Base-by-base conservation (phyloP, 1,140 invertebrate genomes). In the Trachelipus rathkii region DNA sequence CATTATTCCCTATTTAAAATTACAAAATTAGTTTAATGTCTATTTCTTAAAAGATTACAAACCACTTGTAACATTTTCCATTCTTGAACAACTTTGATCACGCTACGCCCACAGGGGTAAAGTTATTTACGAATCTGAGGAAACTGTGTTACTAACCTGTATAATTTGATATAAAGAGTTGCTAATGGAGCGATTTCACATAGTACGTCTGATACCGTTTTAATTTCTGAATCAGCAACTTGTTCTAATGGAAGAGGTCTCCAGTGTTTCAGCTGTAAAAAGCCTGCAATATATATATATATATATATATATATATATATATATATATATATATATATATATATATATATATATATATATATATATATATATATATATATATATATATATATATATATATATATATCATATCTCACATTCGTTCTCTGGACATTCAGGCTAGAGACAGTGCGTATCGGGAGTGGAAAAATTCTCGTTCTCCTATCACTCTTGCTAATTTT, bases 191-290 rank as follows among this genome's bases (percentile, higher is more conserved):
- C 94, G 77, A 98, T 84, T 85, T 97, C 95, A 1, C 94, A 93
- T 33, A 97, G 87, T 72, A 98, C 95, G 82, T 97, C 95, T 21
- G 93, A 94, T 0, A 97, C 92, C 0, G 94, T 96, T 46, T 93
- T 89, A 9, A 92, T 84, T 0, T 91, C 90, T 79, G 92, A 92
- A 79, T 96, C 94, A 5, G 93, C 93, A 77, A 98, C 95, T 82
- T 92, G 91, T 79, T 96, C 95, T 84, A 97, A 91, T 4, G 91
- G 89, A 50, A 97, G 84, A 0, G 95, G 93, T 84, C 94, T 95
- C 95, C 95, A 97, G 82, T 97, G 96, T 83, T 94, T 93, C 81
- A 97, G 92, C 15, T 95, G 91, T 66, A 97, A 90, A 53, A 92
- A 92, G 79, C 93, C 94, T 91, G 19, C 50, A 60, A 19, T 60